Evolutionary conservation across 2,797 vertebrate species (phyloP), one percentile per base, ranked within the genome.

Genomic region (Spea hammondii): DNA sequence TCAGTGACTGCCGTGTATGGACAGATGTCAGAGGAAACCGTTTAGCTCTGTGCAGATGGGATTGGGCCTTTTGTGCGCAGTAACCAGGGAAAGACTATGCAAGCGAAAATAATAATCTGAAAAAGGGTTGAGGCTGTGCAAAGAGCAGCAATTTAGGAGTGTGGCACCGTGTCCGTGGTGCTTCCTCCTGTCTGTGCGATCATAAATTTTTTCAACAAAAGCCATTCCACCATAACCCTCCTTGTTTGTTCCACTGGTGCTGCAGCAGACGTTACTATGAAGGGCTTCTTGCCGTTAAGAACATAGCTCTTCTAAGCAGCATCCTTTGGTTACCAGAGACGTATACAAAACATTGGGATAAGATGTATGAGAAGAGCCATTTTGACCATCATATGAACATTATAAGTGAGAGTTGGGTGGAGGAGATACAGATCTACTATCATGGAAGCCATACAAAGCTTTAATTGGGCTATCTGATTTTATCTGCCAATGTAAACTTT

Each of bases 1-100:
- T 79, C 79, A 81, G 82, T 76, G 71, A 77, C 80, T 57, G 5
- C 5, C 60, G 48, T 79, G 71, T 80, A 83, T 65, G 76, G 76
- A 65, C 70, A 79, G 81, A 79, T 83, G 81, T 83, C 72, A 76
- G 54, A 13, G 70, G 45, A 17, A 50, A n/a, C 53, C 67, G 73
- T 46, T 55, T 49, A 67, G 11, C 17, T 74, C 55, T 71, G 60
- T 74, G 60, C 68, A 82, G 76, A 78, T 74, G 65, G 62, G 49
- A 32, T 79, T 46, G 45, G 32, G 48, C 14, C 51, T 46, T 62
- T 79, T 83, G 72, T 79, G 74, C 55, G 49, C 47, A 17, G 55
- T 83, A 74, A 72, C 77, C 59, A 76, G 50, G 77, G 17, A 70
- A 65, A 83, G 65, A 51, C 45, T 7, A 45, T 55, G 68, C 32